Conservation (phyloP, 2,888 invertebrate genomes). For the Clistopyga incitator region DNA sequence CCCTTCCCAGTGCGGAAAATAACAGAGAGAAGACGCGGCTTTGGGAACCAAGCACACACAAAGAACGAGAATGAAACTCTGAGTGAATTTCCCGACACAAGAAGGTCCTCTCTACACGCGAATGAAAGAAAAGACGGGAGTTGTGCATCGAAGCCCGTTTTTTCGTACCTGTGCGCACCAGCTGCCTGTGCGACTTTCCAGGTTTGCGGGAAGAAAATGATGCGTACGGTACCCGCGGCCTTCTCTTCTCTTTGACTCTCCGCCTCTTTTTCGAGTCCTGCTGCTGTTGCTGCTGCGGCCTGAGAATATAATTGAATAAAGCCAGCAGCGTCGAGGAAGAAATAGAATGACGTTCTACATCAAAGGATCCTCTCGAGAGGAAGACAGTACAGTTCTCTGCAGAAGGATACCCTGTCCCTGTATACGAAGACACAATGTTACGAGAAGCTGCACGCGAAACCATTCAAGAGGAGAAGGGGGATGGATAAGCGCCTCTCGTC, state of each 20-base stretch:
- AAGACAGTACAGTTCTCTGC: constrained; percentile 33
- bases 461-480: constrained; percentile 14
- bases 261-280: constrained; percentile 8
- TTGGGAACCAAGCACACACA: constrained; percentile 35
- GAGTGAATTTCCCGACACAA: constrained; percentile 47
- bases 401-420: constrained; percentile 3
- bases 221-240: constrained; percentile 38
- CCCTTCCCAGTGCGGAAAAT: background rate
- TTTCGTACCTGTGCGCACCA: constrained; percentile 37
- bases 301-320: constrained; percentile 60
- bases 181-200: constrained; percentile 55
- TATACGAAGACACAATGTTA: constrained; percentile 35
- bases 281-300: constrained; percentile 27
- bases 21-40: background rate
- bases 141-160: background rate
- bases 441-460: constrained; percentile 50
- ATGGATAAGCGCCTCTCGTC: constrained; percentile 30
- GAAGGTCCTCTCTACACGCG: constrained; percentile 8
- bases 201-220: constrained; percentile 54
- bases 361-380: constrained; percentile 52
- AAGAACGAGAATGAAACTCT: constrained; percentile 24
- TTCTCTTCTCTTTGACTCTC: constrained; percentile 33
- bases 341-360: constrained; percentile 32
- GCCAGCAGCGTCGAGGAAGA: constrained; percentile 25
- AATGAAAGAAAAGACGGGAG: constrained; percentile 36